These are phyloP conservation scores for Phenacoccus solenopsis DNA, from an alignment of 1,140 invertebrate genomes.

Conservation along the genomic window DNA sequence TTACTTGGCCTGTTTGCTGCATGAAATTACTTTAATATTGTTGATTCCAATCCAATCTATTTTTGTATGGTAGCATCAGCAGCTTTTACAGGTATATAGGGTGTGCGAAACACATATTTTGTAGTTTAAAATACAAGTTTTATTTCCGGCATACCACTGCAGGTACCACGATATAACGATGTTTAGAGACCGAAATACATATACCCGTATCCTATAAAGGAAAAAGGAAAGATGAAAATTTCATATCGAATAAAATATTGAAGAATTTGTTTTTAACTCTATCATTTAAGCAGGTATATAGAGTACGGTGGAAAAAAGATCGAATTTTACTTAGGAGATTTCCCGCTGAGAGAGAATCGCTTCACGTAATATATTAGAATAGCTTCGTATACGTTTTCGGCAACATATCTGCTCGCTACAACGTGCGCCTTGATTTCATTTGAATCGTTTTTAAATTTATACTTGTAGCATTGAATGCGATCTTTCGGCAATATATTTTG, in stretches of 20 bases:
- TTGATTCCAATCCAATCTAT: no score
- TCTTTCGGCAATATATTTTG: constrained; percentile 16
- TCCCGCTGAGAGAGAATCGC: constrained; percentile 11
- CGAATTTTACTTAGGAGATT: constrained; percentile 12
- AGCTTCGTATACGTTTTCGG: constrained; percentile 4
- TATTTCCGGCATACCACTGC: no score
- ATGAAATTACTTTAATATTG: no score
- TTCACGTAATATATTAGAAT: constrained; percentile 17
- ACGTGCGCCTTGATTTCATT: constrained; percentile 17
- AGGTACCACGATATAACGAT: no score
- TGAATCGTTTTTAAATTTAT: constrained; percentile 17
- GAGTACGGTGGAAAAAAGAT: not conserved
- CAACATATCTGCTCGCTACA: constrained; percentile 9
- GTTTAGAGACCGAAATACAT: no score
- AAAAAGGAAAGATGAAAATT: not conserved
- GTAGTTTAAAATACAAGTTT: no score
- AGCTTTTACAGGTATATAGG: no score
- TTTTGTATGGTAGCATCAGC: no score
- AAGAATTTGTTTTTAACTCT: not conserved
- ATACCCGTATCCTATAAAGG: no score
- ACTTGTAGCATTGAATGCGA: constrained; percentile 12
- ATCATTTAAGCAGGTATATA: not conserved
- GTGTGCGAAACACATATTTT: no score
- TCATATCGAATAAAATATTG: not conserved
- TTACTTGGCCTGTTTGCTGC: no score